These are phyloP conservation scores for Caenorhabditis sulstoni DNA, from an alignment of 2,888 invertebrate genomes.

Conservation along the genomic window DNA sequence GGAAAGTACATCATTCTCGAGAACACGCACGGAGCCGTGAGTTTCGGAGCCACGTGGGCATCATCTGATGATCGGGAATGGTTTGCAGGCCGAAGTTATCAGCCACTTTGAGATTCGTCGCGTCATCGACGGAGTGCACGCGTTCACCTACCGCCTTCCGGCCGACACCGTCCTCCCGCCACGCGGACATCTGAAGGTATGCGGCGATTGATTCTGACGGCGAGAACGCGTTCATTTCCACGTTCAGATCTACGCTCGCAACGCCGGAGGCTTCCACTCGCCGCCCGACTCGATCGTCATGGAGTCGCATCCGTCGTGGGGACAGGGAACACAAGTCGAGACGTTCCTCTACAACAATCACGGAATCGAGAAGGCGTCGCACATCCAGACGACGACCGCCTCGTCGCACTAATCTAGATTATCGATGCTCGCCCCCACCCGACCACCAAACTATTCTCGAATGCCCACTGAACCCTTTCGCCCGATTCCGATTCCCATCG, in stretches of 20 bases:
- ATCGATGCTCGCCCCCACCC: no score
- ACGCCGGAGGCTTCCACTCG: slow-evolving; percentile 69
- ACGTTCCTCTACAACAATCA: slow-evolving; percentile 76
- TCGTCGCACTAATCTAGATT: slow-evolving; percentile 38
- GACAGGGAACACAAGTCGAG: slow-evolving; percentile 74
- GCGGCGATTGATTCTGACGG: no score
- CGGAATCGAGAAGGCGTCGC: slow-evolving; percentile 61
- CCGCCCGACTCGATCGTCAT: slow-evolving; percentile 74
- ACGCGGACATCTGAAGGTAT: slow-evolving; percentile 51
- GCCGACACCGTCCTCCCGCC: slow-evolving; percentile 25
- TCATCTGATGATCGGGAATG: no score
- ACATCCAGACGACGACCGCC: slow-evolving; percentile 49
- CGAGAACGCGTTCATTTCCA: not conserved
- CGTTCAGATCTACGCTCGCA: slow-evolving; percentile 47
- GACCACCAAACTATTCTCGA: no score
- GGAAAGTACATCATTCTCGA: slow-evolving; percentile 82
- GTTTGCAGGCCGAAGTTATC: slow-evolving; percentile 51
- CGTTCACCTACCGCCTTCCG: slow-evolving; percentile 57
- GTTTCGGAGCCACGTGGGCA: not conserved
- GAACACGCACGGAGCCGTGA: slow-evolving; percentile 81
- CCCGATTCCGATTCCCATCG: no score
- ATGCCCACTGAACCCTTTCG: slow-evolving; percentile 40
- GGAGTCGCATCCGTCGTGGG: slow-evolving; percentile 74
- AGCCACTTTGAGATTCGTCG: slow-evolving; percentile 54
- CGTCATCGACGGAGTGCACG: slow-evolving; percentile 39